These are phyloP conservation scores for Myotis brandtii DNA, from an alignment of 2,113 vertebrate genomes.

Conservation along the genomic window DNA sequence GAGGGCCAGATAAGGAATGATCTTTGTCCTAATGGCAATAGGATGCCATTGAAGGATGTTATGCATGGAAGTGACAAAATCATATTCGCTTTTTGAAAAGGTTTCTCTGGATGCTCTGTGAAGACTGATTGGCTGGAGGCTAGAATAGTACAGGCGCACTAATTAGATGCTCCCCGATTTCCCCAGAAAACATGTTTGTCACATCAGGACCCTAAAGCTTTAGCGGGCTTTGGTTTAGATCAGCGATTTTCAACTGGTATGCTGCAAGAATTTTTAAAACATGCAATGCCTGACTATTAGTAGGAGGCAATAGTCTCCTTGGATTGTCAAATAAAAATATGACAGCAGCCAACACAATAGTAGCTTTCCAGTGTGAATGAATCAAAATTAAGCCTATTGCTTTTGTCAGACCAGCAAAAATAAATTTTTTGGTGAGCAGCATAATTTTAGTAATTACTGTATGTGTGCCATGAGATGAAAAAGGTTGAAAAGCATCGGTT, in stretches of 20 bases:
- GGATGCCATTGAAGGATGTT: neutral
- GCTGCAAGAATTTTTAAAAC: neutral
- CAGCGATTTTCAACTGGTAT: neutral
- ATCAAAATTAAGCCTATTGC: neutral
- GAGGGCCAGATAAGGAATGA: neutral
- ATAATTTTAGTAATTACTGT: neutral
- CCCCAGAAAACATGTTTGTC: neutral
- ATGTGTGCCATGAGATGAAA: neutral
- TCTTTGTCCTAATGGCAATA: neutral
- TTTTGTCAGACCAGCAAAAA: neutral
- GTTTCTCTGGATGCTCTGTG: neutral
- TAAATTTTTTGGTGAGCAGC: neutral
- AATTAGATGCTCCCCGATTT: neutral
- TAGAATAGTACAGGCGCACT: neutral
- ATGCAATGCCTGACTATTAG: neutral
- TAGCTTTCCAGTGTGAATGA: neutral
- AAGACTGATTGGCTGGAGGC: neutral
- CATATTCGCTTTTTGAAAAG: neutral
- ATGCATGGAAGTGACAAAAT: neutral
- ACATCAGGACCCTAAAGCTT: neutral
- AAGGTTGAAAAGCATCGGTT: neutral
- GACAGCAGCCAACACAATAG: neutral
- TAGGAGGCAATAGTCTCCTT: neutral
- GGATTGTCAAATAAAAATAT: neutral
- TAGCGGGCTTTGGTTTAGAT: conserved; percentile 10